phyloP scores from a whole-genome alignment of 1,140 invertebrate species.

The Trichogramma pretiosum region DNA sequence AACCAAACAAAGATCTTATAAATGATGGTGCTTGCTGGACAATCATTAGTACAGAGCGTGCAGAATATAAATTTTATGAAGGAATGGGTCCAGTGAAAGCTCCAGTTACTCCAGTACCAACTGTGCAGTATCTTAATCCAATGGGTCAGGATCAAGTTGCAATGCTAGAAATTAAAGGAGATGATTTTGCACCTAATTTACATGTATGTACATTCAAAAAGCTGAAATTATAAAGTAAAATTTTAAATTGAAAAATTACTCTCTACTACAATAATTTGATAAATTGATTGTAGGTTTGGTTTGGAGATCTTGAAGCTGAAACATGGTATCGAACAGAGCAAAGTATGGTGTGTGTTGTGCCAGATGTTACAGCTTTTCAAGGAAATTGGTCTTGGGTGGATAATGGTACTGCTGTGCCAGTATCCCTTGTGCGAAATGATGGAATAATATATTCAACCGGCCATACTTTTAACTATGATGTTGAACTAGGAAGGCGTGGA shows the following conservation, averaged over 20 bases:
- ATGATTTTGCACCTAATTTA: slow-evolving; percentile 90
- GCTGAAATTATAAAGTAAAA: background rate
- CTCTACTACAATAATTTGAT: no score
- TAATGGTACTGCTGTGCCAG: slow-evolving; percentile 83
- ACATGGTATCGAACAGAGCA: slow-evolving; percentile 95
- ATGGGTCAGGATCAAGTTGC: slow-evolving; percentile 95
- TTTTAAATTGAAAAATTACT: no score
- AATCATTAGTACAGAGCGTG: slow-evolving; percentile 98
- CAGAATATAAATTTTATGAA: slow-evolving; percentile 97
- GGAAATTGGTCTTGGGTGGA: slow-evolving; percentile 91
- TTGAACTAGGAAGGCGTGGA: slow-evolving; percentile 79
- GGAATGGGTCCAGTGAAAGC: slow-evolving; percentile 93
- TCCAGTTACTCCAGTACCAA: slow-evolving; percentile 91
- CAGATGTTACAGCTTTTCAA: slow-evolving; percentile 89
- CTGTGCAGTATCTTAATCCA: slow-evolving; percentile 85
- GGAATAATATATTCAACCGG: slow-evolving; percentile 97
- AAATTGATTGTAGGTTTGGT: slow-evolving; percentile 62
- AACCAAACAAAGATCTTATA: slow-evolving; percentile 96
- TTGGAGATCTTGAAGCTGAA: slow-evolving; percentile 95
- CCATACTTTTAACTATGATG: slow-evolving; percentile 94
- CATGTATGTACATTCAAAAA: slow-evolving; percentile 47
- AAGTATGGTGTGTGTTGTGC: slow-evolving; percentile 91
- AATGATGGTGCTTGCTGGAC: slow-evolving; percentile 99
- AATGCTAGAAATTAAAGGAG: slow-evolving; percentile 92
- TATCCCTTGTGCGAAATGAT: slow-evolving; percentile 90